Evolutionary conservation across 2,888 invertebrate genomes (phyloP).

Genomic region (Chesias legatella): DNA sequence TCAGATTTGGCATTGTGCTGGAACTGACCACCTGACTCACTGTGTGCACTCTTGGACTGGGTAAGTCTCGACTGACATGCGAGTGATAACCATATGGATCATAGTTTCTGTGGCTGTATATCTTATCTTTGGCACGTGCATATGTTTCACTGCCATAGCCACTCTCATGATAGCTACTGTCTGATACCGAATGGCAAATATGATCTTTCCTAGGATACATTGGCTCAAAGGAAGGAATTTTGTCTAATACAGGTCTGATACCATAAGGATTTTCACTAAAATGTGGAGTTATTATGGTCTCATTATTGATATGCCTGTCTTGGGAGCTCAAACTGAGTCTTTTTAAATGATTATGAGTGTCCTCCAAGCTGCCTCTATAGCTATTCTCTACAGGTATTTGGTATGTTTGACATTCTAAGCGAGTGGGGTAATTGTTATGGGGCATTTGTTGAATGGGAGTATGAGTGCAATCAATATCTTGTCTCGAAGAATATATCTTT

Average conservation of each 20-base stretch:
- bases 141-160: conserved; percentile 63
- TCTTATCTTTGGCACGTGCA: conserved; percentile 64
- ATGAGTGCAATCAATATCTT: conserved; percentile 55
- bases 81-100: conserved; percentile 68
- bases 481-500: conserved; percentile 55
- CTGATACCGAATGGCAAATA: conserved; percentile 52
- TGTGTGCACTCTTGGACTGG: conserved; percentile 64
- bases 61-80: conserved; percentile 56
- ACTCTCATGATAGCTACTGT: conserved; percentile 64
- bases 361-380: conserved; percentile 58
- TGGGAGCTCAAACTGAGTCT: conserved; percentile 66
- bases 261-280: conserved; percentile 56
- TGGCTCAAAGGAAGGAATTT: conserved; percentile 55
- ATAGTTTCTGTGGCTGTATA: conserved; percentile 64
- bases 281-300: conserved; percentile 55
- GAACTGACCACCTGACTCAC: conserved; percentile 73
- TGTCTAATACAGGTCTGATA: conserved; percentile 51
- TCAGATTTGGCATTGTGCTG: conserved; percentile 75
- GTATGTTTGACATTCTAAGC: conserved; percentile 55
- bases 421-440: conserved; percentile 52
- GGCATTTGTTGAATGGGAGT: conserved; percentile 47
- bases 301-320: conserved; percentile 61
- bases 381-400: conserved; percentile 50
- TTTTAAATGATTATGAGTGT: conserved; percentile 57
- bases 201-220: conserved; percentile 62